Evolutionary conservation across 2,113 vertebrate species (phyloP).

Genomic region (Taxidea taxus): DNA sequence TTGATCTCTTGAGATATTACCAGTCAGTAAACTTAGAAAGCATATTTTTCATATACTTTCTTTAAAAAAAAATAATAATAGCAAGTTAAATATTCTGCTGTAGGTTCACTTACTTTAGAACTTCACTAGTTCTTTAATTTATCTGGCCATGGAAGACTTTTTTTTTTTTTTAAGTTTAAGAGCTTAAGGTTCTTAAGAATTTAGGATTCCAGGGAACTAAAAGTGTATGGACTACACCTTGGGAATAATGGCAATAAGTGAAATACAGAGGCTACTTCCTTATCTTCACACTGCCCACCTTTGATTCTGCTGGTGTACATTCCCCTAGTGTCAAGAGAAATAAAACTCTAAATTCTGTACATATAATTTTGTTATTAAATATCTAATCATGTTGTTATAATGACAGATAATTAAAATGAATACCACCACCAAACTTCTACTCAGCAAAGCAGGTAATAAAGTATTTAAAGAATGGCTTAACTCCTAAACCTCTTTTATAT

Average conservation of each 20-base stretch:
- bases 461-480: background rate
- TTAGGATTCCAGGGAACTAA: background rate
- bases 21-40: background rate
- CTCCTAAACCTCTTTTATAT: background rate
- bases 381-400: background rate
- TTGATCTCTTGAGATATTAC: background rate
- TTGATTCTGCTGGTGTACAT: background rate
- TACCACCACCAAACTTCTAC: background rate
- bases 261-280: background rate
- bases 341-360: background rate
- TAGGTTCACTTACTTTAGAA: background rate
- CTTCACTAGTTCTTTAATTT: background rate
- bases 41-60: background rate
- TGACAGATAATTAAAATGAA: background rate
- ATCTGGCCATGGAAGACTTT: background rate
- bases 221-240: background rate
- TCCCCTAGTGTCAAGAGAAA: background rate
- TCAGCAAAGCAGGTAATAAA: background rate
- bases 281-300: background rate
- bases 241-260: background rate
- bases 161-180: background rate
- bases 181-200: background rate
- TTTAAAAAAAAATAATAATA: constrained; percentile 16
- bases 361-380: background rate
- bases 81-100: background rate